Percentiles rank a stretch among this genome's conserved stretches.
Evolutionary conservation across 2,888 invertebrate species (phyloP).

Genomic region (Lasioglossum morio): DNA sequence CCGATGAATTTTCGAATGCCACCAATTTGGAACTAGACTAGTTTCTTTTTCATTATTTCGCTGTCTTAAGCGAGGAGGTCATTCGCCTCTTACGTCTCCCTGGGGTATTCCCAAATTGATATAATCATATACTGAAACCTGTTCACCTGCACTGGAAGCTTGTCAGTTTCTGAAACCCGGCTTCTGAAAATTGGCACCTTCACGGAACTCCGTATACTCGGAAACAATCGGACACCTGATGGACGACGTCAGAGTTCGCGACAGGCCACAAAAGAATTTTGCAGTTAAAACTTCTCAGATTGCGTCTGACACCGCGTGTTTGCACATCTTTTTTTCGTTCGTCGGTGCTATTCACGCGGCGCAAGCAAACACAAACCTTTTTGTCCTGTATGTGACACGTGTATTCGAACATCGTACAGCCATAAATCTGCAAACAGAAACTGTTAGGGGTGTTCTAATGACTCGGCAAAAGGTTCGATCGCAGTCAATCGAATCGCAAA

Average conservation of each 20-base stretch:
- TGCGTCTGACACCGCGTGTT: neutral
- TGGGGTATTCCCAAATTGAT: neutral
- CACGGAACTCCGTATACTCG: neutral
- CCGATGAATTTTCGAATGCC: neutral
- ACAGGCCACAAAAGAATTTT: neutral
- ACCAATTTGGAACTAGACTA: neutral
- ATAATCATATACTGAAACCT: neutral
- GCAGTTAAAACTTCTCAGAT: neutral
- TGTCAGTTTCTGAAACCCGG: neutral
- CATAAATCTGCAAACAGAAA: neutral
- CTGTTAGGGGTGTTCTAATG: neutral
- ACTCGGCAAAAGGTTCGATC: neutral
- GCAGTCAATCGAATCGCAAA: neutral
- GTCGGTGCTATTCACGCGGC: slow-evolving; percentile 23
- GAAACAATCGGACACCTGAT: neutral
- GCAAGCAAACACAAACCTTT: neutral
- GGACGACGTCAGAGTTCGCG: neutral
- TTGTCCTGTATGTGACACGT: neutral
- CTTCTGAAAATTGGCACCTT: neutral
- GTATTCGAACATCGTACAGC: neutral
- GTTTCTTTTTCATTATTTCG: neutral
- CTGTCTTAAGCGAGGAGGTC: neutral
- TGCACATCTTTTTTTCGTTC: slow-evolving; percentile 10
- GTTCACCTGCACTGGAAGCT: neutral
- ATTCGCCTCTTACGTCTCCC: neutral